Evolutionary conservation across 2,888 invertebrate genomes (phyloP).

Genomic region (Tetramorium bicarinatum): DNA sequence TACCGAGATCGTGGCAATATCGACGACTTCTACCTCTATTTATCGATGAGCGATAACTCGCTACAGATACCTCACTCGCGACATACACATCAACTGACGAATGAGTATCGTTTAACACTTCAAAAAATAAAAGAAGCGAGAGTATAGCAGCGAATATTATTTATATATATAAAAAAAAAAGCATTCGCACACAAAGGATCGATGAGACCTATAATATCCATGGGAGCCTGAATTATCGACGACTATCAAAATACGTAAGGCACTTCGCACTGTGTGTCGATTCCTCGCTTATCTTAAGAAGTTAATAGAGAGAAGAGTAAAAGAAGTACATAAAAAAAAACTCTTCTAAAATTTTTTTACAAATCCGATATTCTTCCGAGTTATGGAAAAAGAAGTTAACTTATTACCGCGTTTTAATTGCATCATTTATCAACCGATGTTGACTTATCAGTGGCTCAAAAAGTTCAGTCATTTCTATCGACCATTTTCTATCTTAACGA

Average conservation of each 20-base stretch:
- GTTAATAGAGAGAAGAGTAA: slow-evolving; percentile 3
- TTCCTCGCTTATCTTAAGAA: slow-evolving; percentile 34
- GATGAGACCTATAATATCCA: slow-evolving; percentile 30
- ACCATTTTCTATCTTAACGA: slow-evolving; percentile 29
- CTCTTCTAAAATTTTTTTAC: slow-evolving; percentile 8
- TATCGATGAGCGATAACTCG: slow-evolving; percentile 66
- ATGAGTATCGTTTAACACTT: slow-evolving; percentile 28
- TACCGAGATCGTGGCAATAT: slow-evolving; percentile 72
- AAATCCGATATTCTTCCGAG: not conserved
- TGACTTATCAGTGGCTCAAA: slow-evolving; percentile 4
- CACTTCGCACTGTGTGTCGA: slow-evolving; percentile 41
- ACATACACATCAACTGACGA: slow-evolving; percentile 31
- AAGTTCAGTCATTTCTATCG: slow-evolving; percentile 45
- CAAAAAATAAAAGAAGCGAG: slow-evolving; percentile 54
- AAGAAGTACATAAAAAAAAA: not conserved
- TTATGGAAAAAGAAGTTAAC: not conserved
- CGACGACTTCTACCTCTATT: slow-evolving; percentile 56
- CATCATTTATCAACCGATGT: slow-evolving; percentile 3
- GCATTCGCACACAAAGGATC: slow-evolving; percentile 38
- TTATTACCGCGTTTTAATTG: slow-evolving; percentile 1
- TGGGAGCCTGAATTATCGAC: slow-evolving; percentile 43
- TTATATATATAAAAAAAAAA: slow-evolving; percentile 49
- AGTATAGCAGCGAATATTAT: slow-evolving; percentile 43
- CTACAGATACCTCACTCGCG: slow-evolving; percentile 33
- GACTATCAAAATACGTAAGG: slow-evolving; percentile 36